A percentile compares a stretch with the other conserved stretches of the same genome.
These are phyloP conservation scores for Drosophila takahashii DNA, from an alignment of 1,140 invertebrate genomes.

Conservation along the genomic window DNA sequence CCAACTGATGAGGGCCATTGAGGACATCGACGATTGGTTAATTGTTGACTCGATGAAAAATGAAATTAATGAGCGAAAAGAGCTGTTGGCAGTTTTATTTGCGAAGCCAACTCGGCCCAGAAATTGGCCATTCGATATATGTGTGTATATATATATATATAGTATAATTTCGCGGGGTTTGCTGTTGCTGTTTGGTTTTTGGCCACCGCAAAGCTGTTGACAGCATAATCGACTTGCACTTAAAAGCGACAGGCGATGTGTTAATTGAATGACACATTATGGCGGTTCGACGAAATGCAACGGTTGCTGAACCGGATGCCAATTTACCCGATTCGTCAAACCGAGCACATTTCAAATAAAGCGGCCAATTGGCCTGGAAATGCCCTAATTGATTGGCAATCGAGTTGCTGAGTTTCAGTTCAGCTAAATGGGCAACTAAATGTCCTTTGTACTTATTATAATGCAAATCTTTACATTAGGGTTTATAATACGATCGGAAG, in stretches of 20 bases:
- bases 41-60: slow-evolving; percentile 39
- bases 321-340: slow-evolving; percentile 5
- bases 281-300: slow-evolving; percentile 12
- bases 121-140: slow-evolving; percentile 4
- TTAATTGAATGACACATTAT: slow-evolving; percentile 61
- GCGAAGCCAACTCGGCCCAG: neutral
- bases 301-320: slow-evolving; percentile 9
- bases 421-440: neutral
- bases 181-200: slow-evolving; percentile 20
- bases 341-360: neutral
- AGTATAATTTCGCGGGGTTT: neutral
- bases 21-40: slow-evolving; percentile 26
- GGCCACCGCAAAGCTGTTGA: slow-evolving; percentile 56
- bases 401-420: neutral
- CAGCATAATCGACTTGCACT: slow-evolving; percentile 71
- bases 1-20: slow-evolving; percentile 11
- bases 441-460: too few species aligned
- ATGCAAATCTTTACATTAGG: too few species aligned
- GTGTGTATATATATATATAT: neutral
- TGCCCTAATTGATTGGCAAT: neutral
- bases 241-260: slow-evolving; percentile 53
- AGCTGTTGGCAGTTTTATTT: slow-evolving; percentile 3
- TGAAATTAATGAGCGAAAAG: slow-evolving; percentile 65
- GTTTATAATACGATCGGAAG: too few species aligned
- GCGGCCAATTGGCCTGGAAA: slow-evolving; percentile 1